Conservation (phyloP, 2,888 invertebrate genomes). For the Aphodius sticticus region DNA sequence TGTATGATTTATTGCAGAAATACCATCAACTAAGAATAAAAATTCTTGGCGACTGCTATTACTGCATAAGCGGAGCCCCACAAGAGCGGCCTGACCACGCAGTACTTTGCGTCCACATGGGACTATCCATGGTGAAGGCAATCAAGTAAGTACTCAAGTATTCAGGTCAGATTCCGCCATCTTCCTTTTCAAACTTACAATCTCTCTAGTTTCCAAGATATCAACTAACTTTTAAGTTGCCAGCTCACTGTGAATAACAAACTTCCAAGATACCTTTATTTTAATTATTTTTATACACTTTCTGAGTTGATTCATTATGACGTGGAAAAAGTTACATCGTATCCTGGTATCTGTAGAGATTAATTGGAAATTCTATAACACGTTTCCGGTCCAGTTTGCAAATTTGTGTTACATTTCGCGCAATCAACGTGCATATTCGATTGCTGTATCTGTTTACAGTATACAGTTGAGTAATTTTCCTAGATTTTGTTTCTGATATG, state of each 20-base stretch:
- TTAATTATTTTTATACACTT: too few relatives aligned
- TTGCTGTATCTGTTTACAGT: too few relatives aligned
- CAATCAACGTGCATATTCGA: too few relatives aligned
- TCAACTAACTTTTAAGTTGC: background rate
- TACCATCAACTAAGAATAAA: slow-evolving; percentile 94
- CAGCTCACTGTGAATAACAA: background rate
- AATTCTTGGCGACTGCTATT: slow-evolving; percentile 97
- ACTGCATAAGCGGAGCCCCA: slow-evolving; percentile 96
- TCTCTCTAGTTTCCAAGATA: background rate
- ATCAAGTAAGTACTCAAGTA: slow-evolving; percentile 78
- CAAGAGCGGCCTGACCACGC: slow-evolving; percentile 91
- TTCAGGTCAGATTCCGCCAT: background rate
- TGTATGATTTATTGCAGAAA: slow-evolving; percentile 68
- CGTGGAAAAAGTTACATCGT: too few relatives aligned
- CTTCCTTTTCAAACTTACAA: background rate
- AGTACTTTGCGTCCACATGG: slow-evolving; percentile 94
- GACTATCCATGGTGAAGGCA: slow-evolving; percentile 94
- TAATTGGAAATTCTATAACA: too few relatives aligned
- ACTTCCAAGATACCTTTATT: too few relatives aligned
- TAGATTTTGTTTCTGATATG: too few relatives aligned
- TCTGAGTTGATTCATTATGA: too few relatives aligned
- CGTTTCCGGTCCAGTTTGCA: too few relatives aligned
- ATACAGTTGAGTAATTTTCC: too few relatives aligned
- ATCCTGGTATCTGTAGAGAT: too few relatives aligned
- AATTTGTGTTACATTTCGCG: too few relatives aligned